Evolutionary conservation across 2,797 vertebrate genomes (phyloP).

Genomic region (Buceros bicornis): DNA sequence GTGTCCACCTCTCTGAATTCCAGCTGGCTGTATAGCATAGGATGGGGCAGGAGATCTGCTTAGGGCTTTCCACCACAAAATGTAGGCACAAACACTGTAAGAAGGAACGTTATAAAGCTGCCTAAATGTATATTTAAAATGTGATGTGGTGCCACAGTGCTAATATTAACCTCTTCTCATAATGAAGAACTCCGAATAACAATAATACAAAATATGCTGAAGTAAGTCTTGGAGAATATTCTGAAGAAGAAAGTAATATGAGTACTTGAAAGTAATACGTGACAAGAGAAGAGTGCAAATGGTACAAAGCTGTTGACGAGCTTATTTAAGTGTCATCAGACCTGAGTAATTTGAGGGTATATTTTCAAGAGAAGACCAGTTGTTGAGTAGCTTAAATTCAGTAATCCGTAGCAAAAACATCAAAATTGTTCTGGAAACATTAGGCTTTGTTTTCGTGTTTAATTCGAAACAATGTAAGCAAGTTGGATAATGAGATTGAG

Average conservation of each 20-base stretch:
- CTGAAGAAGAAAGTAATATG: background rate
- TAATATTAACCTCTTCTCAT: background rate
- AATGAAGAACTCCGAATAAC: background rate
- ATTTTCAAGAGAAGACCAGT: background rate
- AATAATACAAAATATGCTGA: background rate
- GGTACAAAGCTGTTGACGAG: background rate
- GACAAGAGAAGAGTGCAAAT: background rate
- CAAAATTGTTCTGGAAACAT: background rate
- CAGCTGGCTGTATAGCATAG: background rate
- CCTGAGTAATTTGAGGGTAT: background rate
- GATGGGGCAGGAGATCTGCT: background rate
- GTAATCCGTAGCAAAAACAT: background rate
- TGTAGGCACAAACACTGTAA: background rate
- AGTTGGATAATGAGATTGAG: constrained; percentile 4
- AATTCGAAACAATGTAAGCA: constrained; percentile 26
- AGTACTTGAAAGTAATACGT: background rate
- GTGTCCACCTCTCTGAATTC: background rate
- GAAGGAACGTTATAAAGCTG: background rate
- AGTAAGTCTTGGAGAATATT: background rate
- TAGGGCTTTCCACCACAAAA: background rate
- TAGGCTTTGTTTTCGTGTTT: background rate
- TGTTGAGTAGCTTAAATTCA: background rate
- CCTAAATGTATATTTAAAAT: background rate
- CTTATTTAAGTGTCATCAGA: background rate
- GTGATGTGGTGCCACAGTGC: background rate